Percentiles rank a stretch among this genome's conserved stretches.
These are phyloP conservation scores for Argyresthia albistria DNA, from an alignment of 2,888 invertebrate genomes.

Conservation along the genomic window DNA sequence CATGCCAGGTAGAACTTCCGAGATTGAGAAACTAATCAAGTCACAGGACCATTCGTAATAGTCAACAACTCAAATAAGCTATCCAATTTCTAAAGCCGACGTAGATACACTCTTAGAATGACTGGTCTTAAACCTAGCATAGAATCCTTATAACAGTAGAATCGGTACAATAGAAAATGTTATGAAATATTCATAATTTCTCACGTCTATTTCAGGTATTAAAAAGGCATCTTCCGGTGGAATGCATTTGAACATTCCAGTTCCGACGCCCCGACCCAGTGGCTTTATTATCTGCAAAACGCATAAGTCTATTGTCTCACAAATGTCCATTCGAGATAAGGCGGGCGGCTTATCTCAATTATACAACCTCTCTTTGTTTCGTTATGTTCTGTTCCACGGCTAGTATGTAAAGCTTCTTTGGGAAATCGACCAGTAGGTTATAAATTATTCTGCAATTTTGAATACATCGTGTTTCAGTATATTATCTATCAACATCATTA, in stretches of 20 bases:
- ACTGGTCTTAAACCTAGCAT: too few species aligned
- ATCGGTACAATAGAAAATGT: too few species aligned
- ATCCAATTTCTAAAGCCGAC: too few species aligned
- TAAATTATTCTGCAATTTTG: constrained; percentile 49
- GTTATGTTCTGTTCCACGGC: constrained; percentile 75
- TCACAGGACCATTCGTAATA: too few species aligned
- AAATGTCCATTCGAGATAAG: not conserved
- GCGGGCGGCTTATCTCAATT: not conserved
- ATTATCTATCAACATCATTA: too few species aligned
- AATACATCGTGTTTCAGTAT: not conserved
- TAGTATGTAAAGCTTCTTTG: constrained; percentile 72
- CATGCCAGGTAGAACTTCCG: too few species aligned
- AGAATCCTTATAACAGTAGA: too few species aligned
- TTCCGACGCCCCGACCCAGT: constrained; percentile 64
- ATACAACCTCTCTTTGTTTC: constrained; percentile 52
- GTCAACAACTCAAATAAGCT: too few species aligned
- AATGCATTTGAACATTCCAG: constrained; percentile 69
- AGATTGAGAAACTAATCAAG: too few species aligned
- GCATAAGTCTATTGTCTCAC: not conserved
- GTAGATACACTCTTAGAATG: too few species aligned
- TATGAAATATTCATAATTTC: constrained; percentile 5
- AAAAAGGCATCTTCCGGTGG: constrained; percentile 71
- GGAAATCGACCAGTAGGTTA: constrained; percentile 61
- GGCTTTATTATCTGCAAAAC: constrained; percentile 68
- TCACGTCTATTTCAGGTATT: constrained; percentile 59